Evolutionary conservation across 2,113 vertebrate genomes (phyloP), one percentile per base, ranked within the genome.

Genomic region (Hymenochirus boettgeri): DNA sequence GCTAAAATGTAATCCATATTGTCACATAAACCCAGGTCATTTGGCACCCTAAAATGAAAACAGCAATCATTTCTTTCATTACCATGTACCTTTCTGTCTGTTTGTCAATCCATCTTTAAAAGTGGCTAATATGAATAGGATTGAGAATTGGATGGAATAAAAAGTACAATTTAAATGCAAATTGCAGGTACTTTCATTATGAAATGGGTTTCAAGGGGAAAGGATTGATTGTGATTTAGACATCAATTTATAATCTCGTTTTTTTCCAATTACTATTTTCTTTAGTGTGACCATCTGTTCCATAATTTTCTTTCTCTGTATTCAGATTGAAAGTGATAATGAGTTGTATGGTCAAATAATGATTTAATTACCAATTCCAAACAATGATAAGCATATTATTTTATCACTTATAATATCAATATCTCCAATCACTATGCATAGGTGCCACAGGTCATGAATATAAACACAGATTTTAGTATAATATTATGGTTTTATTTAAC

Each of bases 171-270:
- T 42, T 42, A 42, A n/a, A 42, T 42, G 39, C 39, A 42, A 42
- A 42, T 42, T 42, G 15, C 39, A 42, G 39, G 39, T 42, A 42
- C 17, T 42, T 15, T 42, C 17, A n/a, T 42, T 15, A 42, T 42
- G 15, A 42, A 42, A 42, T n/a, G 15, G 39, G 39, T 42, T 15
- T n/a, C 39, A 18, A 42, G 39, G 39, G 39, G n/a, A 35, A 42
- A 42, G 39, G 17, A n/a, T n/a, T 42, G 39, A 42, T 42, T 42
- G 39, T 42, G 39, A 42, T 42, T 42, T 42, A 42, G 39, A 15
- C 3, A 42, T 42, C 5, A 42, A 42, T n/a, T 42, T 42, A 42
- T 42, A 42, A 42, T 42, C 39, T n/a, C 11, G n/a, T 42, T 42
- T 42, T 42, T 42, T 15, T 35, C 33, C 39, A 42, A n/a, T 18